phyloP scores from a whole-genome alignment of 2,888 invertebrate genomes.

The Prionchulus punctatus region DNA sequence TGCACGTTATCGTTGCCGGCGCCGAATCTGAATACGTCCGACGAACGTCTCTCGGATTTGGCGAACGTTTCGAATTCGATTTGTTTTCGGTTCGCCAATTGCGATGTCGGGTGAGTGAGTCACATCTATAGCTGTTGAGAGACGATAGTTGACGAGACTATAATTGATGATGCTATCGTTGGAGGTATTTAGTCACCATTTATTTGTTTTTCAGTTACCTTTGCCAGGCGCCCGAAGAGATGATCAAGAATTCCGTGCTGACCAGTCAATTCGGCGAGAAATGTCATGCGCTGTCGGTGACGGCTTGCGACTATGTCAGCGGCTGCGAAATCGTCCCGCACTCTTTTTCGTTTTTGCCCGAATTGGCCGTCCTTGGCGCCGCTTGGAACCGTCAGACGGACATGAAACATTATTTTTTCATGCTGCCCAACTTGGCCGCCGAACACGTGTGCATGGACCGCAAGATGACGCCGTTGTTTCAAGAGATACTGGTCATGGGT shows the following conservation, averaged over 20 bases:
- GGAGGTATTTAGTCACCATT: constrained; percentile 22
- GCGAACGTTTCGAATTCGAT: too few species aligned
- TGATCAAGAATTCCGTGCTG: constrained; percentile 21
- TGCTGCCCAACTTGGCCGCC: constrained; percentile 22
- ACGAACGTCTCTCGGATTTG: too few species aligned
- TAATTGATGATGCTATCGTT: too few species aligned
- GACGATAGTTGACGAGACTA: too few species aligned
- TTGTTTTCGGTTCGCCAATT: too few species aligned
- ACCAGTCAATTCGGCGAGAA: constrained; percentile 19
- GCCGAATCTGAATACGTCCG: too few species aligned
- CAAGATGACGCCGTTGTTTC: constrained; percentile 22
- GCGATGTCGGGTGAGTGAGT: too few species aligned
- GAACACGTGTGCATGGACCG: constrained; percentile 21
- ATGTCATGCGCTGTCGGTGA: constrained; percentile 10
- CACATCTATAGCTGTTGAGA: too few species aligned
- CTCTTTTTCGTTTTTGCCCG: constrained; percentile 20
- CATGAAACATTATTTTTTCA: constrained; percentile 20
- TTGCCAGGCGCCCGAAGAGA: constrained; percentile 23
- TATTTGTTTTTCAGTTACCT: constrained; percentile 25
- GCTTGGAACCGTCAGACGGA: constrained; percentile 19
- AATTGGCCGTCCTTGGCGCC: constrained; percentile 21
- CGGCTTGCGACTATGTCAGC: constrained; percentile 24
- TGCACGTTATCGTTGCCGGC: too few species aligned
- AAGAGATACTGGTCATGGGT: constrained; percentile 22
- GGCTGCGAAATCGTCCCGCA: constrained; percentile 27